Evolutionary conservation across 2,797 vertebrate species (phyloP), one percentile per base, ranked within the genome.

Genomic region (Neopelma chrysocephalum): DNA sequence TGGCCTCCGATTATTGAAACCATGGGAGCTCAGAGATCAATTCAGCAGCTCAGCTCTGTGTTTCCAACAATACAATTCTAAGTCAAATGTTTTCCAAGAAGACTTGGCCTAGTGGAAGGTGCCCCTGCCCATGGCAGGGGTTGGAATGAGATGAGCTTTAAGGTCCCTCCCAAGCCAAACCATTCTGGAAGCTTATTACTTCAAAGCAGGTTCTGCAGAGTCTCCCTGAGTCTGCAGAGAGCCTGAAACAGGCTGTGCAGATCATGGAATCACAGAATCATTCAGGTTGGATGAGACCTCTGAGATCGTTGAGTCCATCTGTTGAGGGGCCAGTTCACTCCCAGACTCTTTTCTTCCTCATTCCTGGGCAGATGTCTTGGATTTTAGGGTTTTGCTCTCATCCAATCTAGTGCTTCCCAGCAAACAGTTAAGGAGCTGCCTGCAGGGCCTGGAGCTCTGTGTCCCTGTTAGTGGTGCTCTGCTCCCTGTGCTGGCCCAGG

Each of bases 21-120:
- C 31, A 17, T 2, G 16, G 56, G 23, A 50, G 34, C 0, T 2
- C 14, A 66, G 61, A 40, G 76, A 68, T 57, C 76, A 72, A 2
- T 32, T 27, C 69, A 8, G 6, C 0, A 6, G 50, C 62, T 89
- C 77, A 40, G 50, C 58, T n/a, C 21, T 0, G 0, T 9, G 20
- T 31, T 81, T 50, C 77, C 65, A 26, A 2, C 51, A 20, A 50
- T 4, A 45, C 70, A 45, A 43, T 21, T 57, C 45, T 22, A 5
- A 17, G 54, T 8, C 45, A 69, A 48, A 60, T 3, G 6, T 50
- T 82, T 38, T 31, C 38, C 32, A 12, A 26, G 60, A 21, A 17
- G 51, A 7, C 23, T 6, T 21, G 51, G 25, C 15, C 65, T 12
- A 47, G 5, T 8, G 58, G 45, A 22, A 84, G 15, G 18, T 22